Percentiles rank a stretch among this genome's conserved stretches.
phyloP scores from a whole-genome alignment of 2,797 vertebrate genomes.

The Monodelphis domestica region DNA sequence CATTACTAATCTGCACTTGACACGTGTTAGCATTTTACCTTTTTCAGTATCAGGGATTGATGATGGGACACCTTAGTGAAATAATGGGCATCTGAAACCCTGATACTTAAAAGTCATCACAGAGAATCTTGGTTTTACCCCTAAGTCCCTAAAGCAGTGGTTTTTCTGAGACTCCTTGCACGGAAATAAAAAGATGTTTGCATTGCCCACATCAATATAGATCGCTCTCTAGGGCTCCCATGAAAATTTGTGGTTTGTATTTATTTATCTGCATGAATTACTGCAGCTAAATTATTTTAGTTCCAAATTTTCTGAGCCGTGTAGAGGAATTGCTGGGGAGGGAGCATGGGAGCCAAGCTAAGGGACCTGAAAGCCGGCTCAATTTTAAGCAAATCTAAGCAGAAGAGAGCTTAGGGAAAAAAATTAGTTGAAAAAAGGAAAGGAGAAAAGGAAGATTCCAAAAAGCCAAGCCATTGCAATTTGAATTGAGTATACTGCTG shows the following conservation, averaged over 20 bases:
- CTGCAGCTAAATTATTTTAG: slow-evolving; percentile 42
- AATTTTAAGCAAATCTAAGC: slow-evolving; percentile 39
- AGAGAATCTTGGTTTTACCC: slow-evolving; percentile 74
- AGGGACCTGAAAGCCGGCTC: slow-evolving; percentile 38
- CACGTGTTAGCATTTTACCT: slow-evolving; percentile 65
- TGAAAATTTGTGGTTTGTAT: background rate
- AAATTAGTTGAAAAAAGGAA: slow-evolving; percentile 45
- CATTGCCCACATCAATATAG: slow-evolving; percentile 47
- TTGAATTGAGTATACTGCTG: background rate
- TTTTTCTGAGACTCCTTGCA: slow-evolving; percentile 60
- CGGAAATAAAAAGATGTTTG: slow-evolving; percentile 40
- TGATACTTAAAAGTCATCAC: slow-evolving; percentile 77
- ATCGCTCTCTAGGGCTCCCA: background rate
- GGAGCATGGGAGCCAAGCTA: slow-evolving; percentile 34
- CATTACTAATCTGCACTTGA: slow-evolving; percentile 67
- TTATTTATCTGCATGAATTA: slow-evolving; percentile 57
- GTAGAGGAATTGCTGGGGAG: slow-evolving; percentile 51
- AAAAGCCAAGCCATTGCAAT: slow-evolving; percentile 48
- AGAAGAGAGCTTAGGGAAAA: slow-evolving; percentile 26
- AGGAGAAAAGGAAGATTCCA: slow-evolving; percentile 23
- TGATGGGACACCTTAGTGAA: slow-evolving; percentile 72
- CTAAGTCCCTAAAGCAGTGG: slow-evolving; percentile 69
- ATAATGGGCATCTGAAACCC: slow-evolving; percentile 79
- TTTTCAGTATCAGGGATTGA: slow-evolving; percentile 69
- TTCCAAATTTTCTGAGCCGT: slow-evolving; percentile 30